Evolutionary conservation across 2,888 invertebrate species (phyloP), one percentile per base, ranked within the genome.

Genomic region (Leucophenga montana): DNA sequence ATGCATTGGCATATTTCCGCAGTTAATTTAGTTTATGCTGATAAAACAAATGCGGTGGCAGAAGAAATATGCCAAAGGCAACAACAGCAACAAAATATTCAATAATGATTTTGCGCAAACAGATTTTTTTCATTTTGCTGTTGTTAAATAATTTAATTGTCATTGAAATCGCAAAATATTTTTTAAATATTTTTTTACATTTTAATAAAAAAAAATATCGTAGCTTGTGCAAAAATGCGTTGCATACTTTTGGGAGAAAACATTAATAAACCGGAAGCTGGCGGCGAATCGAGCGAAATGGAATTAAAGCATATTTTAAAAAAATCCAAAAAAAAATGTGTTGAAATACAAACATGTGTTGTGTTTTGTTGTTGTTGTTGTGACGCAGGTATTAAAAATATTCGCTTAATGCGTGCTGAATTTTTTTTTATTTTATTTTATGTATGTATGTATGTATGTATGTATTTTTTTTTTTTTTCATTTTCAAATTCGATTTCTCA

Each of bases 261-360:
- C 77, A 80, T 82, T 82, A 84, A 81, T 83, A 83, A 71, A 81
- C 77, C 84, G 81, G 81, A 81, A 80, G 73, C 73, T 66, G 67
- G 61, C 73, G 72, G 74, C 74, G 79, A 77, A 75, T 74, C 75
- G 67, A 72, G 56, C 80, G 39, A 39, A 39, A 39, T 8, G 84
- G 82, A 81, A 81, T 76, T 82, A 77, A 77, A 80, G 72, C 73
- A 75, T 39, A 39, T 39, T 11, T 1, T 5, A 39, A 11, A 39
- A 39, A 75, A 74, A 76, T n/a, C n/a, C n/a, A 74, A 67, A 54
- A 22, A 33, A 50, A 67, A 67, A 67, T 67, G 67, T 57, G 57
- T 67, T 56, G 57, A 39, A 68, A 68, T 14, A 50, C 48, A 64
- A 64, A 64, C n/a, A 64, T 61, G n/a, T 33, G 39, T 33, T 1